phyloP scores from a whole-genome alignment of 2,797 vertebrate genomes.

The Micropoecilia bifurca region DNA sequence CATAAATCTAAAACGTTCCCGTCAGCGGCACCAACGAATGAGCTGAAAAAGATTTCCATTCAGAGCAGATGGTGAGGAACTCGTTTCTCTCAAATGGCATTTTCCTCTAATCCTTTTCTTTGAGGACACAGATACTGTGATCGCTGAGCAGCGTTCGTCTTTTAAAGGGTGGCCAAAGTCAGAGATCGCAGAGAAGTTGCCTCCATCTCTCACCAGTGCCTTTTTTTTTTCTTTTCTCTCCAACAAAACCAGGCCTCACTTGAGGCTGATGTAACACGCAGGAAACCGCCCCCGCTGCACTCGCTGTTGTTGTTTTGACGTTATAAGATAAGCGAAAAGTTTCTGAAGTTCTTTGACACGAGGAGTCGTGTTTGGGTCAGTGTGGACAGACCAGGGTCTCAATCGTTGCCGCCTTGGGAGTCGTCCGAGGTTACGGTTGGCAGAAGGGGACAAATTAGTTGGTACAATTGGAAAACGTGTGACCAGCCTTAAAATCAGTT shows the following conservation, averaged over 20 bases:
- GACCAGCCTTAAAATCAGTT: not conserved
- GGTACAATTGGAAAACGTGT: not conserved
- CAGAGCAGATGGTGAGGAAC: not conserved
- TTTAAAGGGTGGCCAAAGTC: slow-evolving; percentile 29
- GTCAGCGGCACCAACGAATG: not conserved
- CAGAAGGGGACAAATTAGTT: not conserved
- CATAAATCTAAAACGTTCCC: not conserved
- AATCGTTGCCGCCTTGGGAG: slow-evolving; percentile 27
- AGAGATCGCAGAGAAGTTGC: slow-evolving; percentile 63
- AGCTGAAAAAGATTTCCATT: not conserved
- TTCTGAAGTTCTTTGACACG: slow-evolving; percentile 11
- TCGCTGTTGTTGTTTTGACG: slow-evolving; percentile 16
- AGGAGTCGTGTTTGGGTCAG: slow-evolving; percentile 2
- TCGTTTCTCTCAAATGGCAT: not conserved
- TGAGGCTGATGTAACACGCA: slow-evolving; percentile 29
- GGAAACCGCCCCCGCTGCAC: slow-evolving; percentile 26
- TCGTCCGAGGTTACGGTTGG: slow-evolving; percentile 18
- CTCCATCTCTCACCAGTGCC: slow-evolving; percentile 72
- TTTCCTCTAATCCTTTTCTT: not conserved
- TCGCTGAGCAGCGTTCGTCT: slow-evolving; percentile 46
- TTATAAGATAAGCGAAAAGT: slow-evolving; percentile 18
- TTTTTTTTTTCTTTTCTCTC: slow-evolving; percentile 37
- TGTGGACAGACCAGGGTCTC: slow-evolving; percentile 37
- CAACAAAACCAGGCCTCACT: slow-evolving; percentile 56
- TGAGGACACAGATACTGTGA: slow-evolving; percentile 15